phyloP scores from a whole-genome alignment of 2,113 vertebrate species.

The Hippocampus zosterae region DNA sequence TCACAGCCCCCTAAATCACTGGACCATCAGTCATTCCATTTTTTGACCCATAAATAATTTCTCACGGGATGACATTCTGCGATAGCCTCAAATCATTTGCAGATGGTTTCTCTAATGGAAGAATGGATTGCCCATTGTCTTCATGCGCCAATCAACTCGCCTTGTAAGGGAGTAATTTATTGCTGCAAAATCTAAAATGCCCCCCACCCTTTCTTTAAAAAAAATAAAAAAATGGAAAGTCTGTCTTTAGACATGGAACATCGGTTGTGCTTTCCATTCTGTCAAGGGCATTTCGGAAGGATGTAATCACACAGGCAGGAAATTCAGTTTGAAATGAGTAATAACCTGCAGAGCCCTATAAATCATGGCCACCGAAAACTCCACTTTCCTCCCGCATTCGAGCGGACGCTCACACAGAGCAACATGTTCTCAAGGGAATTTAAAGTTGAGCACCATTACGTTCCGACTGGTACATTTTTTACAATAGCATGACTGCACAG shows the following conservation, averaged over 20 bases:
- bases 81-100: constrained; percentile 33
- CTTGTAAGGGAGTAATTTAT: constrained; percentile 59
- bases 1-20: constrained; percentile 15
- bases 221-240: constrained; percentile 33
- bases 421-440: constrained; percentile 9
- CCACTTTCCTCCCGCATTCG: constrained; percentile 19
- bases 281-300: constrained; percentile 66
- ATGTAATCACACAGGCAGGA: constrained; percentile 59
- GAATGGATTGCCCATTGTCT: constrained; percentile 38
- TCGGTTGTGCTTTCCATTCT: constrained; percentile 63
- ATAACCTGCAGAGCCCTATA: constrained; percentile 58
- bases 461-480: neutral
- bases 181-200: constrained; percentile 45
- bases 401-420: constrained; percentile 20
- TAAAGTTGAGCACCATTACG: constrained; percentile 7
- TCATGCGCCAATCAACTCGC: constrained; percentile 39
- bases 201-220: neutral
- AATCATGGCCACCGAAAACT: constrained; percentile 53
- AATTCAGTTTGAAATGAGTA: constrained; percentile 67
- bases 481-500: neutral
- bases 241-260: constrained; percentile 62
- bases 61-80: constrained; percentile 18
- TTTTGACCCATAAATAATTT: constrained; percentile 50
- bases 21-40: constrained; percentile 15
- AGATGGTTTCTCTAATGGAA: constrained; percentile 31